These are phyloP conservation scores for Cheirogaleus medius DNA, from an alignment of 2,113 vertebrate genomes.

Conservation along the genomic window DNA sequence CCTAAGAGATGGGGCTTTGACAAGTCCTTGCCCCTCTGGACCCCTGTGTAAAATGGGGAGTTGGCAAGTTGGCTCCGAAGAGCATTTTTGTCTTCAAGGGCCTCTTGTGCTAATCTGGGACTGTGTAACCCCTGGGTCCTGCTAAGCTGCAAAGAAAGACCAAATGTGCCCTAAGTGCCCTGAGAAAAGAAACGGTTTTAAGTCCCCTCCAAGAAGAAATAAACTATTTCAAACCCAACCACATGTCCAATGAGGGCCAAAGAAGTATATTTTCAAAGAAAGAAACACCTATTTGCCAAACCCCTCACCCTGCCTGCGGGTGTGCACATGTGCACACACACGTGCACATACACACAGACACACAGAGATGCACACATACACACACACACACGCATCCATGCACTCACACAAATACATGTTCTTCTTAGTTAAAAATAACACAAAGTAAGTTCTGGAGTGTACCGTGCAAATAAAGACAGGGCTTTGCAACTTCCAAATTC, in stretches of 20 bases:
- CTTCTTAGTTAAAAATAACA: neutral
- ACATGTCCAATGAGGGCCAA: neutral
- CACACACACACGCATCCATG: fast-evolving
- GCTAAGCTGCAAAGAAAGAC: neutral
- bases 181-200: neutral
- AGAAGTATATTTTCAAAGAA: neutral
- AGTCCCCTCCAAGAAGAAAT: neutral
- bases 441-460: neutral
- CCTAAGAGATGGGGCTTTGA: too few relatives aligned
- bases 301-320: too few relatives aligned
- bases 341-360: neutral
- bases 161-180: neutral
- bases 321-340: fast-evolving
- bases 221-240: neutral
- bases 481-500: neutral
- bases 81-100: neutral
- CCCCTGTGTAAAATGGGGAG: neutral
- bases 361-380: neutral
- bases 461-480: neutral
- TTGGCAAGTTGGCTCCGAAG: neutral
- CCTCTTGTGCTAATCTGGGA: neutral
- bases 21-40: neutral
- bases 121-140: neutral
- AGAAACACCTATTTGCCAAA: neutral
- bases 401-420: neutral